These are phyloP conservation scores for Kradibia gibbosae DNA, from an alignment of 1,140 invertebrate species.

Conservation along the genomic window DNA sequence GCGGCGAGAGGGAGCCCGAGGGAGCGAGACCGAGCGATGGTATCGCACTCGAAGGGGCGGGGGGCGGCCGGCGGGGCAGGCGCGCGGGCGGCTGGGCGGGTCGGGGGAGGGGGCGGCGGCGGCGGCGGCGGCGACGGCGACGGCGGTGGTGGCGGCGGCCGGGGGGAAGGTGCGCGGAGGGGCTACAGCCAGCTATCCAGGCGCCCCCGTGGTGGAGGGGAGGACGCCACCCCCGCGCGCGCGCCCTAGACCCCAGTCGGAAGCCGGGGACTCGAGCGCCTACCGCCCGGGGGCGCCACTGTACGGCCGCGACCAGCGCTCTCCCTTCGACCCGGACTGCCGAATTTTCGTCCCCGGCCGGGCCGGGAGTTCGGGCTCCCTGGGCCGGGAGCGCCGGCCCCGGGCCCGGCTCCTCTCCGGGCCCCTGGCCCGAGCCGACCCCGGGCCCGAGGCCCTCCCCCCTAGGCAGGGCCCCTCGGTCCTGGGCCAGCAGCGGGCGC, in stretches of 20 bases:
- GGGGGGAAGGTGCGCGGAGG: background rate
- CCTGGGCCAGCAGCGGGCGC: background rate
- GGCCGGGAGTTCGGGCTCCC: background rate
- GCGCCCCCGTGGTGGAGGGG: constrained; percentile 51
- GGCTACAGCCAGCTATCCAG: constrained; percentile 12
- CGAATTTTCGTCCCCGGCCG: constrained; percentile 62
- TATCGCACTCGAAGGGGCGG: too few relatives aligned
- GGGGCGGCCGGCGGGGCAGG: background rate
- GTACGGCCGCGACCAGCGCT: constrained; percentile 59
- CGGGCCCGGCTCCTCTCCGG: background rate
- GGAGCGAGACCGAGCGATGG: background rate
- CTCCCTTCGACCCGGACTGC: constrained; percentile 55
- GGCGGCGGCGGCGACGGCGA: background rate
- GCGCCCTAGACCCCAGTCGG: constrained; percentile 31
- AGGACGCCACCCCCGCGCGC: constrained; percentile 65
- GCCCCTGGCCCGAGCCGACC: background rate
- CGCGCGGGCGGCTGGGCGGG: constrained; percentile 6
- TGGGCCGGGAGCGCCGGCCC: background rate
- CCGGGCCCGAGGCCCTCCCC: background rate
- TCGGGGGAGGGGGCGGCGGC: background rate
- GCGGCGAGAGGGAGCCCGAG: background rate
- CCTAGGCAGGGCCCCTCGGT: background rate
- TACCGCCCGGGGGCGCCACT: constrained; percentile 66
- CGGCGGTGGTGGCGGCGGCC: constrained; percentile 40
- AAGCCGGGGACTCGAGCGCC: constrained; percentile 49